Evolutionary conservation across 64 coral and sea anemone species (phyloP).

Genomic region (Trachythela sp.): DNA sequence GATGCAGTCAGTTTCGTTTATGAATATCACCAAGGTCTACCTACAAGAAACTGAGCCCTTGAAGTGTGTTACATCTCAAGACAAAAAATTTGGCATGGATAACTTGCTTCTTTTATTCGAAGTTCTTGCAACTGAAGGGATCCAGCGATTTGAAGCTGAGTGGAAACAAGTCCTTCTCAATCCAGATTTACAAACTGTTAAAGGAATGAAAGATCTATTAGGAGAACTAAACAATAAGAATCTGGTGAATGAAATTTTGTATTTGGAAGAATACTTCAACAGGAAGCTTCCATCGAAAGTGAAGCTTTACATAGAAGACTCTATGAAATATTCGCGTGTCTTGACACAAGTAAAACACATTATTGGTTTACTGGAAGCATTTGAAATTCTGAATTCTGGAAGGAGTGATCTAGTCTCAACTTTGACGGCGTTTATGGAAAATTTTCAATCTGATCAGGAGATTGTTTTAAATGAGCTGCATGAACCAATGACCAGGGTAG

Average conservation of each 20-base stretch:
- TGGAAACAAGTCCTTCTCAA: not conserved
- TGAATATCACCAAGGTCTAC: not conserved
- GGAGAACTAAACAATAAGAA: not conserved
- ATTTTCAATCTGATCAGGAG: not conserved
- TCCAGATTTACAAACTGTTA: not conserved
- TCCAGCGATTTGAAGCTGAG: not conserved
- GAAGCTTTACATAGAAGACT: constrained; percentile 4
- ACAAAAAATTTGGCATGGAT: not conserved
- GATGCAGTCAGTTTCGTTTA: not conserved
- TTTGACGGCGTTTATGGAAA: not conserved
- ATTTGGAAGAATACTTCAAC: not conserved
- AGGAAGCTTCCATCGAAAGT: not conserved
- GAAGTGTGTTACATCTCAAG: not conserved
- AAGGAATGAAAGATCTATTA: not conserved
- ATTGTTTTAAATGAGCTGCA: not conserved
- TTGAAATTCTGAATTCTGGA: not conserved
- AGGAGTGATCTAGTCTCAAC: not conserved
- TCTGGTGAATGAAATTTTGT: not conserved
- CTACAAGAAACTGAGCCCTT: not conserved
- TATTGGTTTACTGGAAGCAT: not conserved
- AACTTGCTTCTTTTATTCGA: not conserved
- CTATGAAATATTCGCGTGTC: not conserved
- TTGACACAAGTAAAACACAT: not conserved
- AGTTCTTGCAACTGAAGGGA: not conserved
- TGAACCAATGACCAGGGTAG: not conserved